Base-by-base conservation (phyloP, 2,888 invertebrate species). In the Dolomedes plantarius region DNA sequence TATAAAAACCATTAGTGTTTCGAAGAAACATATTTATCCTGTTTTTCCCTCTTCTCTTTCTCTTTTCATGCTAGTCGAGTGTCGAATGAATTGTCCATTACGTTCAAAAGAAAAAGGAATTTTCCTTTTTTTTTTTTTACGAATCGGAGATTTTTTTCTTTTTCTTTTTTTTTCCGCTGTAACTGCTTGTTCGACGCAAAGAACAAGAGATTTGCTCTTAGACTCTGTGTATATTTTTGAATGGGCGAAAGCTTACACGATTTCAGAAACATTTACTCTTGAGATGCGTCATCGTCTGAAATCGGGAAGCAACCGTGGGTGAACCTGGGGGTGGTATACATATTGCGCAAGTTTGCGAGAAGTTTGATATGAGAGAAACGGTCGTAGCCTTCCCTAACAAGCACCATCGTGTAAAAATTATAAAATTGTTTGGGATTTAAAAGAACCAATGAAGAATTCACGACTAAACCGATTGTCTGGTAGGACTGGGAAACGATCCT, bases 1-100 rank as follows among this genome's bases (percentile, higher is more conserved):
- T 82, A 82, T 82, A 82, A 76, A 82, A 82, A 82, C 76, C 82
- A 82, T 82, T 82, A 82, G 82, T 46, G 76, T 41, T 64, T 50
- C 46, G n/a, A 11, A 16, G 41, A 41, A 69, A 62, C 74, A 81
- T 69, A 69, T 50, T 50, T 50, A 31, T 31, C 50, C 16, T 5
- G 27, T 27, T 50, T 50, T 50, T 36, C 50, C 27, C 50, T 31
- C 1, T 19, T 19, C 19, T 39, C 28, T 19, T 41, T 28, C 28
- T 75, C 28, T 68, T 68, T 19, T 77, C 67, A 29, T 36, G 31
- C 27, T 68, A 31, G n/a, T 28, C 39, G 23, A 71, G 32, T n/a
- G 62, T 27, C 73, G 56, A 69, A 81, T 81, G 74, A 81, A 81
- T 56, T 75, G 69, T 74, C 81, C 81, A 81, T 81, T 81, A 81